Percentiles rank a stretch among this genome's conserved stretches.
These are phyloP conservation scores for Microtus ochrogaster DNA, from an alignment of 2,113 vertebrate species.

Conservation along the genomic window DNA sequence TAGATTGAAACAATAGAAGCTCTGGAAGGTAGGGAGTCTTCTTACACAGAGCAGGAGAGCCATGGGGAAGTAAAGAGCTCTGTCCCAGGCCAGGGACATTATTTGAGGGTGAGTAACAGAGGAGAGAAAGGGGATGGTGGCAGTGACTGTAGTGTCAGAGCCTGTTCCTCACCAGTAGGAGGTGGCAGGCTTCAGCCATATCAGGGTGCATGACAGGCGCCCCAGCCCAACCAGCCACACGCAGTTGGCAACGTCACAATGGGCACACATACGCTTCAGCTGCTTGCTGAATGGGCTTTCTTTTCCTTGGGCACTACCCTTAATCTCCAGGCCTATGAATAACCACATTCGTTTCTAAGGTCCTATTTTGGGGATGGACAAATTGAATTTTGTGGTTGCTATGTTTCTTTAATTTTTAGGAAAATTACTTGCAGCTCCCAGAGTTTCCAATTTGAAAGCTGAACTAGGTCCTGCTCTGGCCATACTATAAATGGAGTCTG, in stretches of 20 bases:
- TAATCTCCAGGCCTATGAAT: constrained; percentile 23
- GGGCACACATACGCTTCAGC: neutral
- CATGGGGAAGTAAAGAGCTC: neutral
- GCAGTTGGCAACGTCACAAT: neutral
- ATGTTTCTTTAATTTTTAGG: constrained; percentile 61
- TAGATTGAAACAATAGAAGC: neutral
- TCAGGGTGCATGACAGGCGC: too few relatives aligned
- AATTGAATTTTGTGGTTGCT: constrained; percentile 63
- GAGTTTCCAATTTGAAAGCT: constrained; percentile 61
- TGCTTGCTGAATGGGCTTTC: neutral
- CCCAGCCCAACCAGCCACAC: accelerated
- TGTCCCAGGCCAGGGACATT: neutral
- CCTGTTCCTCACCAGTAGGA: neutral
- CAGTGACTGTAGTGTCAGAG: neutral
- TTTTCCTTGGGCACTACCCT: neutral
- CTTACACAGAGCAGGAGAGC: neutral
- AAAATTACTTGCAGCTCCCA: constrained; percentile 37
- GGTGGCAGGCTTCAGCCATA: too few relatives aligned
- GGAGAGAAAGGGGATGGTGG: neutral
- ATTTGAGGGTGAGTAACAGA: neutral
- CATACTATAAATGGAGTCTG: constrained; percentile 40
- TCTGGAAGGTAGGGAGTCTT: neutral
- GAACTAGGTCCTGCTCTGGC: constrained; percentile 37
- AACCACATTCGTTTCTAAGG: constrained; percentile 19
- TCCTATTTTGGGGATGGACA: constrained; percentile 55